Conservation (phyloP, 2,113 vertebrate species). For the Corynorhinus townsendii region DNA sequence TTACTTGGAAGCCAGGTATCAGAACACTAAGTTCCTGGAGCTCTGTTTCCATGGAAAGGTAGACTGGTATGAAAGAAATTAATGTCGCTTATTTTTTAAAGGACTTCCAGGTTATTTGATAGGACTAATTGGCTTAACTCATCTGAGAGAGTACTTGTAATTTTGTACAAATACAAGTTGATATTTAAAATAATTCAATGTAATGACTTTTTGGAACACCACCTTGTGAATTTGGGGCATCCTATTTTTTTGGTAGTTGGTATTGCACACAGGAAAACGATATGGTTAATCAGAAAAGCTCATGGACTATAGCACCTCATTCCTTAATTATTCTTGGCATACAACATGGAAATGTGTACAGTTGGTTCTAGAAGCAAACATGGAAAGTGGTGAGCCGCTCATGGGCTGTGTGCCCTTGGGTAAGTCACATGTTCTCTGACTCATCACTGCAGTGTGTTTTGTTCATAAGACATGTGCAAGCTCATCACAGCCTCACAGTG, state of each 20-base stretch:
- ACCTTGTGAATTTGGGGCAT: background rate
- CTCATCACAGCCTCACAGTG: background rate
- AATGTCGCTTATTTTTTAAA: conserved; percentile 11
- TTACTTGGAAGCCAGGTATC: background rate
- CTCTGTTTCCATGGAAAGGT: background rate
- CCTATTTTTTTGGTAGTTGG: background rate
- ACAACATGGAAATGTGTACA: too few relatives aligned
- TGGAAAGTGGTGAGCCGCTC: background rate
- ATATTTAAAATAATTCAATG: background rate
- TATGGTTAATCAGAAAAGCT: background rate
- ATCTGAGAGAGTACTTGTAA: background rate
- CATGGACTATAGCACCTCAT: background rate
- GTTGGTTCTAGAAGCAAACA: background rate
- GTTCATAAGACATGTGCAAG: background rate
- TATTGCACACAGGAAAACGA: background rate
- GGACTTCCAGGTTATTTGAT: background rate
- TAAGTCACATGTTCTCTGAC: background rate
- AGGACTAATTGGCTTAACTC: background rate
- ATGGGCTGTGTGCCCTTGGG: background rate
- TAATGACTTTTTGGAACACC: background rate
- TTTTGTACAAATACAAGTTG: background rate
- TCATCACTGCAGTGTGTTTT: background rate
- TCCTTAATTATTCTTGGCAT: background rate
- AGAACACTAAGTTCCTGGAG: background rate
- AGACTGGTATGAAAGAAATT: background rate